Evolutionary conservation across 1,140 invertebrate genomes (phyloP).

Genomic region (Arctopsyche grandis): DNA sequence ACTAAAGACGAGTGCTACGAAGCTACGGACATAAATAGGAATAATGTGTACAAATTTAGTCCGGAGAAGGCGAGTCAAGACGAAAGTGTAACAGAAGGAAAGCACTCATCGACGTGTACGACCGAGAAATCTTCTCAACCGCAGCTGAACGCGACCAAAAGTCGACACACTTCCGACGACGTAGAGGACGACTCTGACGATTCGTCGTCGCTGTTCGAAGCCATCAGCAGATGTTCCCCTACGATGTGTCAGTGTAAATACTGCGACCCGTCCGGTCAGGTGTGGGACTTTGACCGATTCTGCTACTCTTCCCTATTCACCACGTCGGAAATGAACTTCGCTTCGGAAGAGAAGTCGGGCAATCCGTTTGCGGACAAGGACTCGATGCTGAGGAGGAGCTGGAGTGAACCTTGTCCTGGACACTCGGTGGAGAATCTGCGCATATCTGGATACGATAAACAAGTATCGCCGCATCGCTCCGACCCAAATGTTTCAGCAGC

Average conservation of each 20-base stretch:
- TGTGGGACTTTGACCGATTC: conserved; percentile 75
- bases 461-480: conserved; percentile 58
- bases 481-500: conserved; percentile 58
- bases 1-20: neutral
- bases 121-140: conserved; percentile 1
- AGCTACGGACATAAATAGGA: conserved; percentile 36
- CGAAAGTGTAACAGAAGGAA: conserved; percentile 15
- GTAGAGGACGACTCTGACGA: conserved; percentile 61
- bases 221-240: conserved; percentile 62
- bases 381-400: conserved; percentile 68
- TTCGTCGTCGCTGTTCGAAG: conserved; percentile 57
- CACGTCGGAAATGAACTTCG: conserved; percentile 61
- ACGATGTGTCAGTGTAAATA: conserved; percentile 81
- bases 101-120: conserved; percentile 56
- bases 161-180: conserved; percentile 56
- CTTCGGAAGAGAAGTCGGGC: conserved; percentile 59
- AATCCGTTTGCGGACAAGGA: conserved; percentile 58
- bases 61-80: neutral
- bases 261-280: conserved; percentile 79
- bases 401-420: conserved; percentile 70
- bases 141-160: conserved; percentile 52
- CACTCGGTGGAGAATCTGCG: conserved; percentile 48
- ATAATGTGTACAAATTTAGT: neutral
- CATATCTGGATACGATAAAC: conserved; percentile 43
- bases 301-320: conserved; percentile 60